Evolutionary conservation across 2,888 invertebrate species (phyloP).

Genomic region (Teinopalpus imperialis): DNA sequence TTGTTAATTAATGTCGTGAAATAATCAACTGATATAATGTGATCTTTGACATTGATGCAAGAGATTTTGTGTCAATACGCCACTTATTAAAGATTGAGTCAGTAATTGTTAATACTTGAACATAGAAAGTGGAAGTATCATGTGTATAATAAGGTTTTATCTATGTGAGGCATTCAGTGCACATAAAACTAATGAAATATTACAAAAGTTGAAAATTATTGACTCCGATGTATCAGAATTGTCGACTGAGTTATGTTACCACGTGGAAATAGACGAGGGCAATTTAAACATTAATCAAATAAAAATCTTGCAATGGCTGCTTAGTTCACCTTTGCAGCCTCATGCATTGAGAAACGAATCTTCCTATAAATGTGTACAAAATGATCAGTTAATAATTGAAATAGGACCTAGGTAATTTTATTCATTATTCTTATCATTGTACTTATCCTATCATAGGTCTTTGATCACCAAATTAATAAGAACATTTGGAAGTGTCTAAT

Average conservation of each 20-base stretch:
- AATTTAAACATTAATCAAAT: constrained; percentile 83
- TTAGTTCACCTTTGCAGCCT: constrained; percentile 86
- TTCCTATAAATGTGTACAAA: constrained; percentile 61
- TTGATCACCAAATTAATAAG: too few relatives aligned
- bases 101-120: constrained; percentile 32
- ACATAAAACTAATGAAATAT: constrained; percentile 81
- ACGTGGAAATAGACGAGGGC: constrained; percentile 84
- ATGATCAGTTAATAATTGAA: constrained; percentile 85
- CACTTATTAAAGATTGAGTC: constrained; percentile 15
- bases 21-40: constrained; percentile 36
- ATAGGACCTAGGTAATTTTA: constrained; percentile 90
- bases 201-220: constrained; percentile 76
- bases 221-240: constrained; percentile 74
- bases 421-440: not conserved
- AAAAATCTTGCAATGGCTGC: constrained; percentile 88
- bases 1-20: constrained; percentile 55
- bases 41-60: constrained; percentile 78
- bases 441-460: too few relatives aligned
- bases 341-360: constrained; percentile 80
- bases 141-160: constrained; percentile 84
- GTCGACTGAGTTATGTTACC: constrained; percentile 90
- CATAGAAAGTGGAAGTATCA: constrained; percentile 39
- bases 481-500: too few relatives aligned
- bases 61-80: constrained; percentile 34
- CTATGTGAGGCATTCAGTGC: constrained; percentile 82